A percentile compares a stretch with the other conserved stretches of the same genome.
Evolutionary conservation across 2,888 invertebrate species (phyloP).

Genomic region (Cephus pulcher): DNA sequence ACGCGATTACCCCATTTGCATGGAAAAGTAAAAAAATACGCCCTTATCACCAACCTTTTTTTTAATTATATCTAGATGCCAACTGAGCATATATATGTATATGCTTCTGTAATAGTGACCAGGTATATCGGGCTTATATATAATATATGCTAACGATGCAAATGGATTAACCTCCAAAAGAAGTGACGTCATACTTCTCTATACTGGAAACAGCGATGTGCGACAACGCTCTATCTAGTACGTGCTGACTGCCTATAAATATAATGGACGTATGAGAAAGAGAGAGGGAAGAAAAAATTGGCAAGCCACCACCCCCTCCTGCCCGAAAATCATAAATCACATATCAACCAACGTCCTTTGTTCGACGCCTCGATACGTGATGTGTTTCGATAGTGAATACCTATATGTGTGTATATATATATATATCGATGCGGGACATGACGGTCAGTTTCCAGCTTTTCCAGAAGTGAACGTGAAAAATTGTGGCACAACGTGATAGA

Average conservation of each 20-base stretch:
- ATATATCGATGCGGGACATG: background rate
- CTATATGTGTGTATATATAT: background rate
- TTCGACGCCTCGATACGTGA: background rate
- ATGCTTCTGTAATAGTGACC: no score
- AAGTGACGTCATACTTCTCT: background rate
- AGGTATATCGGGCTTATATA: no score
- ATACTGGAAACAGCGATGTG: background rate
- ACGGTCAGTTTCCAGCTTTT: background rate
- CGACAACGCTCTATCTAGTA: background rate
- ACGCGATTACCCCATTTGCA: background rate
- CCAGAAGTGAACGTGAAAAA: background rate
- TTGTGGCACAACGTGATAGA: background rate
- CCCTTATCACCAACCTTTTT: no score
- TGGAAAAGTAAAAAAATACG: no score
- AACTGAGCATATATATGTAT: no score
- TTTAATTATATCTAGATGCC: no score
- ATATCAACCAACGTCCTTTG: background rate
- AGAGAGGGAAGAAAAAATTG: slow-evolving; percentile 26
- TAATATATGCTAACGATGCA: no score
- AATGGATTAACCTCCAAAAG: background rate
- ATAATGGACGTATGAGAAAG: slow-evolving; percentile 4
- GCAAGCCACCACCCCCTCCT: slow-evolving; percentile 27
- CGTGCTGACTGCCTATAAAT: background rate
- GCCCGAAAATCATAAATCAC: slow-evolving; percentile 41
- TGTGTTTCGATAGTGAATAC: background rate